These are phyloP conservation scores for Adelognathus sp. DNA, from an alignment of 2,888 invertebrate genomes.

Conservation along the genomic window DNA sequence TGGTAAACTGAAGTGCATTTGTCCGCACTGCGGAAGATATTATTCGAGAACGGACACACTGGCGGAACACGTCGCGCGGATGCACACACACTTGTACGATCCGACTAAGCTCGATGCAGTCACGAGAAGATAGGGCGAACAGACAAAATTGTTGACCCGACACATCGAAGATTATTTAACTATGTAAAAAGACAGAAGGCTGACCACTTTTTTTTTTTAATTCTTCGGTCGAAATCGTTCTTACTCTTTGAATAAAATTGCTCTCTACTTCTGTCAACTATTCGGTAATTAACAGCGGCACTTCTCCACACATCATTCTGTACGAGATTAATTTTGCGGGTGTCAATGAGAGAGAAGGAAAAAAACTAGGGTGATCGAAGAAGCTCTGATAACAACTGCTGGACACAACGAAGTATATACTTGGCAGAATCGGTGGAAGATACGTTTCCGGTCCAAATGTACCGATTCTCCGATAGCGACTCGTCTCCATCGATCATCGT, in stretches of 20 bases:
- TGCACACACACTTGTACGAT: conserved; percentile 56
- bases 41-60: conserved; percentile 74
- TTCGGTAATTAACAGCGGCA: too few species aligned
- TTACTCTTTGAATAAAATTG: neutral
- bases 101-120: conserved; percentile 45
- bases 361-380: neutral
- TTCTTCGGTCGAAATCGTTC: neutral
- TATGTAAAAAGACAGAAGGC: neutral
- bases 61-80: conserved; percentile 70
- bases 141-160: neutral
- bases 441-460: neutral
- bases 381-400: neutral
- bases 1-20: conserved; percentile 72
- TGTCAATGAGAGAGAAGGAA: neutral
- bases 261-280: too few species aligned
- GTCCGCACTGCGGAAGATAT: conserved; percentile 72
- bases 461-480: neutral
- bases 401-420: neutral
- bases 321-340: neutral
- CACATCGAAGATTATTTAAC: conserved; percentile 9
- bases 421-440: neutral
- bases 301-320: too few species aligned
- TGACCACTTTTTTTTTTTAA: neutral
- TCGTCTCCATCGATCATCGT: neutral
- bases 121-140: conserved; percentile 12